Conservation (phyloP, 2,797 vertebrate species). For the Pseudotriccus pelzelni region DNA sequence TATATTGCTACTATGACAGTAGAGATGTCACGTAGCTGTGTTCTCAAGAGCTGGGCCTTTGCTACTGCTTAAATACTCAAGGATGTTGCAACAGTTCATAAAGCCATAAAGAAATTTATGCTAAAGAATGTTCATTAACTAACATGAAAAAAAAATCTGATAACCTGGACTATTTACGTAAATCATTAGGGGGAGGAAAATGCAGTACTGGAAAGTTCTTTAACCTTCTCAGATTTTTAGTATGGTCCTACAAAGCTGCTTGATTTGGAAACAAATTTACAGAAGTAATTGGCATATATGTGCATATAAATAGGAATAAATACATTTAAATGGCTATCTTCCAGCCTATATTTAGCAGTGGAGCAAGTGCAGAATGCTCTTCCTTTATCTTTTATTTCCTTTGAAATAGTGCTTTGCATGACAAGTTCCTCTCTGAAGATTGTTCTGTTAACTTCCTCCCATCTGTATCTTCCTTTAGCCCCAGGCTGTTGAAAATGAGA, state of each 20-base stretch:
- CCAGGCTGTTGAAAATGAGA: slow-evolving; percentile 50
- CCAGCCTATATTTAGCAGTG: slow-evolving; percentile 33
- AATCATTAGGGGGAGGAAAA: neutral
- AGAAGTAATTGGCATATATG: slow-evolving; percentile 3
- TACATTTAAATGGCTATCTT: neutral
- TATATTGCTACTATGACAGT: neutral
- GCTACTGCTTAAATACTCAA: neutral
- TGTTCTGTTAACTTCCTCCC: slow-evolving; percentile 46
- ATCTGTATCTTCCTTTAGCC: slow-evolving; percentile 45
- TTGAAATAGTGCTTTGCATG: slow-evolving; percentile 20
- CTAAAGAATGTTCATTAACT: neutral
- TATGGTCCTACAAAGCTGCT: neutral
- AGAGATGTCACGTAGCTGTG: neutral
- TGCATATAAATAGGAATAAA: slow-evolving; percentile 31
- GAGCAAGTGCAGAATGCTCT: neutral
- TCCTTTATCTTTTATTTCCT: slow-evolving; percentile 40
- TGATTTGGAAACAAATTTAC: slow-evolving; percentile 17
- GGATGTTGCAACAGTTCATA: neutral
- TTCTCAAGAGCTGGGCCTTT: neutral
- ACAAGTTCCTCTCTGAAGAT: slow-evolving; percentile 35
- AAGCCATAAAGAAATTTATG: neutral
- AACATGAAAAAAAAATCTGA: neutral
- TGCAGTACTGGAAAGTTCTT: neutral
- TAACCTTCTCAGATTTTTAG: neutral
- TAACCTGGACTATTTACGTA: neutral